A percentile compares a stretch with the other conserved stretches of the same genome.
phyloP scores from a whole-genome alignment of 2,113 vertebrate species.

The Haemorhous mexicanus region DNA sequence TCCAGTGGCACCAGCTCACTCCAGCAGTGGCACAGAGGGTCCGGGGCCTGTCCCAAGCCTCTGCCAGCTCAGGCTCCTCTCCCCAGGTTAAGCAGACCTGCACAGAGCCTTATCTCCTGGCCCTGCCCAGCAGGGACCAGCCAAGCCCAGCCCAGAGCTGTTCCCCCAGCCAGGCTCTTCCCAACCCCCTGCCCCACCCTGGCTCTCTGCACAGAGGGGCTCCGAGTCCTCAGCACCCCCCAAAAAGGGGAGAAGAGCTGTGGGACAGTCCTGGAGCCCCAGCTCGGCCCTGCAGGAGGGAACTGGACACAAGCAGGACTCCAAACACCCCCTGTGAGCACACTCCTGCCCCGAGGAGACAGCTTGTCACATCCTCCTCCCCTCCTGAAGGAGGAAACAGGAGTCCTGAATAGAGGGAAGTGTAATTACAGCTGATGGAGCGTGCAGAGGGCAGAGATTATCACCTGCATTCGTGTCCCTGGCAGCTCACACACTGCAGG shows the following conservation, averaged over 20 bases:
- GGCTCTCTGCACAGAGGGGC: too few species aligned
- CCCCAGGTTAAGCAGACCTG: not conserved
- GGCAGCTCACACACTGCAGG: not conserved
- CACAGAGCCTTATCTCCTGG: not conserved
- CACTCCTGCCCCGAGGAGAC: not conserved
- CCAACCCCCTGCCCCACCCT: not conserved
- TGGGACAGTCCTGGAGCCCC: fast-evolving
- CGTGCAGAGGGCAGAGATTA: not conserved
- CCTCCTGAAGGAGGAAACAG: not conserved
- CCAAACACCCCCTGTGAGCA: too few species aligned
- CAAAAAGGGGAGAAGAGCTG: not conserved
- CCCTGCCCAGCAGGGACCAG: not conserved
- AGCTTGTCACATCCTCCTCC: not conserved
- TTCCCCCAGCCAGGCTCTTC: not conserved
- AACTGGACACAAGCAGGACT: fast-evolving
- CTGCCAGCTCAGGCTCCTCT: not conserved
- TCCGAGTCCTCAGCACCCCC: not conserved
- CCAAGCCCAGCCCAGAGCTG: fast-evolving
- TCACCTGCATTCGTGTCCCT: fast-evolving
- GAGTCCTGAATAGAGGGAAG: not conserved
- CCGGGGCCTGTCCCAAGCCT: not conserved
- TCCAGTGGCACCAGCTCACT: not conserved
- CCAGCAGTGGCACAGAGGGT: not conserved
- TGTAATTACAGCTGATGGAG: not conserved
- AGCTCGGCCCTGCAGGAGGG: not conserved